Evolutionary conservation across 2,888 invertebrate species (phyloP).

Genomic region (Allygus modestus): DNA sequence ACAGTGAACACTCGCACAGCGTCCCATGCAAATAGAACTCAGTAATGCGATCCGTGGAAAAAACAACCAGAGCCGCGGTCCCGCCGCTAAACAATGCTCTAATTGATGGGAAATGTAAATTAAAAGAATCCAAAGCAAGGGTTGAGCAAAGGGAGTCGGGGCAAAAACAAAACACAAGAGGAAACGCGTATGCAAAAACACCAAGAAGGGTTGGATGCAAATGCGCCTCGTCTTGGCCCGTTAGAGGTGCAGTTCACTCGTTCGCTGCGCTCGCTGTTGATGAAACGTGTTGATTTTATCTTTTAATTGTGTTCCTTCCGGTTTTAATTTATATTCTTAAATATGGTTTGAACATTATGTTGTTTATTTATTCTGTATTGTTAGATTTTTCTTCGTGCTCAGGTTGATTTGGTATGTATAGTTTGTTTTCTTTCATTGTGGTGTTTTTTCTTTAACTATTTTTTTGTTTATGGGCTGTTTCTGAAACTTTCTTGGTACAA

Average conservation of each 20-base stretch:
- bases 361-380: neutral
- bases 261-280: slow-evolving; percentile 19
- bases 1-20: neutral
- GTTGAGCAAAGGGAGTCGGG: slow-evolving; percentile 40
- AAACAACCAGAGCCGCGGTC: slow-evolving; percentile 31
- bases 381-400: neutral
- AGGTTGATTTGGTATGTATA: neutral
- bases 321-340: neutral
- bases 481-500: no score
- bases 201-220: slow-evolving; percentile 51
- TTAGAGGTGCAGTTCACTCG: neutral
- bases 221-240: slow-evolving; percentile 27
- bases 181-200: slow-evolving; percentile 56
- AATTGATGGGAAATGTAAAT: slow-evolving; percentile 58
- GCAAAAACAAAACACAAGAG: slow-evolving; percentile 44
- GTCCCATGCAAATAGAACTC: slow-evolving; percentile 1
- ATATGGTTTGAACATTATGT: neutral
- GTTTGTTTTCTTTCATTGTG: no score
- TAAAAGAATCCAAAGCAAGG: slow-evolving; percentile 54
- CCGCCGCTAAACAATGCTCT: slow-evolving; percentile 49
- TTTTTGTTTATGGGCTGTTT: no score
- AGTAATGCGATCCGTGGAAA: slow-evolving; percentile 34
- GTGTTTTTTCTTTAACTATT: no score
- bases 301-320: slow-evolving; percentile 18
- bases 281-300: slow-evolving; percentile 20